Conservation (phyloP, 2,113 vertebrate genomes). For the Myodes glareolus region DNA sequence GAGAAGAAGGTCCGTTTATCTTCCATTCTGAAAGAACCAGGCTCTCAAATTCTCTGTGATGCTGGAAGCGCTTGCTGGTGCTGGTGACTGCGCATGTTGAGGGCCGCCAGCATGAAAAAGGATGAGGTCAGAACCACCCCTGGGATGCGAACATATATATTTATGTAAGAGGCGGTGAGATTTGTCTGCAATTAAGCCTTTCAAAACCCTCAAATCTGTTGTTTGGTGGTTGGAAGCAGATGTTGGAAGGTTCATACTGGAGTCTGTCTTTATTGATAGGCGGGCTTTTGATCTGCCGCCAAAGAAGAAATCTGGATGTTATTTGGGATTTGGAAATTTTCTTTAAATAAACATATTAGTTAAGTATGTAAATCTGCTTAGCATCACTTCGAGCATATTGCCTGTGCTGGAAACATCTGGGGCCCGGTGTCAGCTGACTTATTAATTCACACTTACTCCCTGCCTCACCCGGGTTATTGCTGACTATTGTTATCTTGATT, state of each 20-base stretch:
- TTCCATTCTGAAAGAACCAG: not conserved
- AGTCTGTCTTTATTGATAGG: conserved; percentile 82
- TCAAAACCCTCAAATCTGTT: conserved; percentile 84
- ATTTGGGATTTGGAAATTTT: conserved; percentile 88
- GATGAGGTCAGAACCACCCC: conserved; percentile 80
- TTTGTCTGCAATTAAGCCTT: conserved; percentile 86
- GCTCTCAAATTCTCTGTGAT: conserved; percentile 43
- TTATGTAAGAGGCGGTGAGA: conserved; percentile 80
- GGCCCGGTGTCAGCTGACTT: conserved; percentile 83
- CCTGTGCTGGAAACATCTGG: conserved; percentile 87
- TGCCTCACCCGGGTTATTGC: conserved; percentile 81
- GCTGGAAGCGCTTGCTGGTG: conserved; percentile 37
- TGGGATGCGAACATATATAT: conserved; percentile 81
- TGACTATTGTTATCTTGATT: conserved; percentile 84
- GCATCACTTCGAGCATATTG: conserved; percentile 85
- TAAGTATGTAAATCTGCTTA: conserved; percentile 90
- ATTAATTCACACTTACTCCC: conserved; percentile 86
- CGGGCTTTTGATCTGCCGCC: conserved; percentile 86
- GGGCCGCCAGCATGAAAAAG: conserved; percentile 76
- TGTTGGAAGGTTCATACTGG: conserved; percentile 87
- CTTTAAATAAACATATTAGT: conserved; percentile 90
- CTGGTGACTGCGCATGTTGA: conserved; percentile 45
- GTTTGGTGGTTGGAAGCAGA: conserved; percentile 85
- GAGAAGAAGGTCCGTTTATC: not conserved
- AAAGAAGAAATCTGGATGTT: conserved; percentile 88